phyloP scores from a whole-genome alignment of 2,888 invertebrate genomes.

The Itoplectis maculator region DNA sequence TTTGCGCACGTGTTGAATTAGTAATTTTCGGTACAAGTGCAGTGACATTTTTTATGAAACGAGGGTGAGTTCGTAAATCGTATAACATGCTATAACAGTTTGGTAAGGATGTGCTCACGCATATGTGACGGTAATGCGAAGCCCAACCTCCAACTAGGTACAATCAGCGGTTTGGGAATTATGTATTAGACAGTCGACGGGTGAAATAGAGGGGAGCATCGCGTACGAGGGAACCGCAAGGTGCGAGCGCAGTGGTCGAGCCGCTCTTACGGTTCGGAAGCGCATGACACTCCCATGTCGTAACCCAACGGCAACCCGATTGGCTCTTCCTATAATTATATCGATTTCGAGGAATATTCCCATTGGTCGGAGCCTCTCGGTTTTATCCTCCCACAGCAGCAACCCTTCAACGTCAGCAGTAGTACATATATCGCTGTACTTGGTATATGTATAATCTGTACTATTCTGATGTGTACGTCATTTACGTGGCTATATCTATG shows the following conservation, averaged over 20 bases:
- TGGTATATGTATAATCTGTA: no score
- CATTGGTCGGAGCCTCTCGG: conserved; percentile 3
- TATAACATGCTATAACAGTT: no score
- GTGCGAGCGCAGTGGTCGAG: conserved; percentile 7
- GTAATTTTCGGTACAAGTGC: no score
- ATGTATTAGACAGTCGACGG: background rate
- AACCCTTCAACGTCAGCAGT: background rate
- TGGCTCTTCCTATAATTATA: conserved; percentile 30
- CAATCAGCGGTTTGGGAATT: background rate
- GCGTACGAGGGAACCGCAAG: background rate
- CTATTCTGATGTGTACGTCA: no score
- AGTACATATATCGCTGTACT: background rate
- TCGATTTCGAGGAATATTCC: conserved; percentile 11
- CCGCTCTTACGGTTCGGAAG: background rate
- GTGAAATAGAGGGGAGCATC: background rate
- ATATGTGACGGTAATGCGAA: no score
- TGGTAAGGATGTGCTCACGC: no score
- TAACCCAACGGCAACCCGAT: conserved; percentile 13
- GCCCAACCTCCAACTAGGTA: background rate
- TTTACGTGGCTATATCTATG: no score
- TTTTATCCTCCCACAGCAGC: conserved; percentile 16
- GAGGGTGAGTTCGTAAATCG: no score
- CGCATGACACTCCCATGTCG: conserved; percentile 23
- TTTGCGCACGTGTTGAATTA: no score
- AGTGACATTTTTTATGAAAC: no score